Conservation (phyloP, 2,888 invertebrate genomes). For the Dynastes maya region DNA sequence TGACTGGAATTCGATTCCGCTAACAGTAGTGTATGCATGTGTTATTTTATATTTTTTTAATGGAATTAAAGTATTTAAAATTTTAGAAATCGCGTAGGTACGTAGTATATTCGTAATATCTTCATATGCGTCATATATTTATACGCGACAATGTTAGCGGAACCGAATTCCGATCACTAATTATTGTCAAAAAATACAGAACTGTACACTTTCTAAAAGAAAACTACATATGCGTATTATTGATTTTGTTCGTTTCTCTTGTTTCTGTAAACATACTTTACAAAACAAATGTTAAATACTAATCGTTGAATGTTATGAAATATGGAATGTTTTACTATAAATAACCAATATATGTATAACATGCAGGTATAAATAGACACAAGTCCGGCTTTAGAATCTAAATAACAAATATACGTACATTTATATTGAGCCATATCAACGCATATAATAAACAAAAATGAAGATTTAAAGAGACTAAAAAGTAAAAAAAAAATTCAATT, state of each 20-base stretch:
- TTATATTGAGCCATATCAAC: neutral
- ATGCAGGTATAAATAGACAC: neutral
- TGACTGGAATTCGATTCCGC: too few relatives aligned
- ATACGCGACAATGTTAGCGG: too few relatives aligned
- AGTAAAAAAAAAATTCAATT: slow-evolving; percentile 20
- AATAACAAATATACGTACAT: neutral
- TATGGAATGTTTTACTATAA: neutral
- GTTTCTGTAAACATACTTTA: neutral
- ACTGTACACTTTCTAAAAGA: slow-evolving; percentile 25
- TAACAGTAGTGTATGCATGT: too few relatives aligned
- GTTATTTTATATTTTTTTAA: too few relatives aligned
- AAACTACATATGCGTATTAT: neutral
- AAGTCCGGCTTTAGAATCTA: too few relatives aligned
- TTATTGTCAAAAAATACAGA: slow-evolving; percentile 29
- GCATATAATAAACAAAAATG: neutral
- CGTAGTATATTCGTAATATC: too few relatives aligned
- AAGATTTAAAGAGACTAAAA: slow-evolving; percentile 8
- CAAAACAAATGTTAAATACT: neutral
- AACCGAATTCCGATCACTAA: too few relatives aligned
- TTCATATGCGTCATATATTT: too few relatives aligned
- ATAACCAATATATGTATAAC: neutral
- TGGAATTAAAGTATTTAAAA: too few relatives aligned
- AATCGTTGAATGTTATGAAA: neutral
- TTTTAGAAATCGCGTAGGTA: too few relatives aligned
- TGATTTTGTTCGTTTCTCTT: slow-evolving; percentile 6